These are phyloP conservation scores for Mobula hypostoma DNA, from an alignment of 2,113 vertebrate species.

Conservation along the genomic window DNA sequence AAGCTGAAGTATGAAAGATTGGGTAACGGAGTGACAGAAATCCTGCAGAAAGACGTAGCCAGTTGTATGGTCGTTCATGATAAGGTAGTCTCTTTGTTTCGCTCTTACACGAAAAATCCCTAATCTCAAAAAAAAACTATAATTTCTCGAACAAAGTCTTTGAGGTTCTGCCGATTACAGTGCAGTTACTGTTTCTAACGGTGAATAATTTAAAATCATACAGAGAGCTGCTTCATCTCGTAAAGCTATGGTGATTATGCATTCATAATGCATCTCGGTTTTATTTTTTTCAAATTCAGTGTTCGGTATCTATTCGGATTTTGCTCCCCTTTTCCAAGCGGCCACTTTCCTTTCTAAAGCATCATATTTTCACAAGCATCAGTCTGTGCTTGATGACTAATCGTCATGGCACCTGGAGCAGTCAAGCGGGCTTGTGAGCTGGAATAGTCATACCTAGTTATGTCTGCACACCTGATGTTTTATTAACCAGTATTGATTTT, in stretches of 20 bases:
- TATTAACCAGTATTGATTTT: slow-evolving; percentile 99
- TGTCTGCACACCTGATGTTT: slow-evolving; percentile 97
- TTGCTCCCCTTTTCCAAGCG: slow-evolving; percentile 47
- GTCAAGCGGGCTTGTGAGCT: slow-evolving; percentile 74
- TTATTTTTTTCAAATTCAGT: neutral
- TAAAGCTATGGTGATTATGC: neutral
- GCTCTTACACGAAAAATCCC: slow-evolving; percentile 28
- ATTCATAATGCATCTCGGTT: slow-evolving; percentile 14
- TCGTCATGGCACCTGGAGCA: slow-evolving; percentile 77
- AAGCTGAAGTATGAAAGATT: slow-evolving; percentile 95
- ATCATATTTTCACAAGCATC: slow-evolving; percentile 66
- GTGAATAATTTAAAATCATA: neutral
- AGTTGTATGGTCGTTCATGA: slow-evolving; percentile 97
- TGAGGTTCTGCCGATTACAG: neutral
- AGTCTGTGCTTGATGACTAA: slow-evolving; percentile 77
- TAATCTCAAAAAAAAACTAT: neutral
- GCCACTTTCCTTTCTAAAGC: slow-evolving; percentile 47
- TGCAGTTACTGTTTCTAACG: neutral
- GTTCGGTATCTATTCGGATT: slow-evolving; percentile 46
- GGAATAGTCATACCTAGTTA: slow-evolving; percentile 89
- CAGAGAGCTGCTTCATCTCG: neutral
- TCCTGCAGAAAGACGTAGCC: slow-evolving; percentile 90
- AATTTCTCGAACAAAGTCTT: neutral
- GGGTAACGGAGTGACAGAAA: slow-evolving; percentile 88
- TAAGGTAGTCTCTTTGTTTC: slow-evolving; percentile 66